phyloP scores from a whole-genome alignment of 1,140 invertebrate species.

The Ceratitis capitata region DNA sequence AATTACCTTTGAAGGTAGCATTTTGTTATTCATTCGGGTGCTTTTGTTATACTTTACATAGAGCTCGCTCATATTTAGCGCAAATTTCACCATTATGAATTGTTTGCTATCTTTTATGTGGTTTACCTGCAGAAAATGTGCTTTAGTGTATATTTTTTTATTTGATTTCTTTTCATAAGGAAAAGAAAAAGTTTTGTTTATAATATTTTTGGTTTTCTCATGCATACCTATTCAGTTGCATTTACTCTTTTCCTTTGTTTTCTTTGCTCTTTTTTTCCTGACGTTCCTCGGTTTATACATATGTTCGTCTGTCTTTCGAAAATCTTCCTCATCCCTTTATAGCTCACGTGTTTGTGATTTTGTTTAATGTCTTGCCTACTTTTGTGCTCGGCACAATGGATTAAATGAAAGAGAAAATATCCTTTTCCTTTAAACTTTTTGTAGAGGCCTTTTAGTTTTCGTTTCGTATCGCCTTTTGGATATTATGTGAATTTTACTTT shows the following conservation, averaged over 20 bases:
- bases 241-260: neutral
- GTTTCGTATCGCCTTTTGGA: neutral
- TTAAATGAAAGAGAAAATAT: conserved; percentile 28
- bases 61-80: neutral
- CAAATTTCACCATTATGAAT: neutral
- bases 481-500: neutral
- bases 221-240: neutral
- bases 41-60: neutral
- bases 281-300: too few relatives aligned
- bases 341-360: neutral
- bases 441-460: neutral
- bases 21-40: neutral
- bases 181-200: neutral
- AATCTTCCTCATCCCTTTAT: neutral
- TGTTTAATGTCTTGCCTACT: neutral
- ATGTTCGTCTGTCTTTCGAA: neutral
- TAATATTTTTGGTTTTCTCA: neutral
- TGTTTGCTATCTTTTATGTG: neutral
- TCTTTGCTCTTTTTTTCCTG: neutral
- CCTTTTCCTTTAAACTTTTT: neutral
- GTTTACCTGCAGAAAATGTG: neutral
- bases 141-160: too few relatives aligned
- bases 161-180: neutral
- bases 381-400: neutral
- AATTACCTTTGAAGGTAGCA: neutral